Base-by-base conservation (phyloP, 2,113 vertebrate species). In the Tragelaphus imberbis region DNA sequence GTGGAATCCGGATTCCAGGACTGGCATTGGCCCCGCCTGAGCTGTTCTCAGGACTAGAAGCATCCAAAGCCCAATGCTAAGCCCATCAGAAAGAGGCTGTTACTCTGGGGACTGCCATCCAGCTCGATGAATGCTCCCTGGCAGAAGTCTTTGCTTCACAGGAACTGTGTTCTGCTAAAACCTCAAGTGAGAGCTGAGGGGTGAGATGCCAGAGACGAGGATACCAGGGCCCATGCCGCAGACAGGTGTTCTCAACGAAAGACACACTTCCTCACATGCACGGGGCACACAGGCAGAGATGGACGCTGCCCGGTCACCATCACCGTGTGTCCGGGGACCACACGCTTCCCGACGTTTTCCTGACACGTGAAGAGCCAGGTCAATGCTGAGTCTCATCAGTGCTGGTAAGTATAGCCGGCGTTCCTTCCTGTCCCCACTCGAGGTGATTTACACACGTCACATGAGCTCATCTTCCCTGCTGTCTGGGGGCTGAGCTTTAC, bases 201-300 rank as follows among this genome's bases (percentile, higher is more conserved):
- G 27, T 14, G 47, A 13, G 30, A 25, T 17, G 14, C 0, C 0
- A 40, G 55, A 2, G n/a, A 2, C 6, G 2, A 1, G 2, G 40
- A 1, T 3, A 1, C 9, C 0, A 1, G 0, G 51, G 44, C 56
- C 10, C 1, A n/a, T n/a, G n/a, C n/a, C n/a, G 7, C 27, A 5
- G 49, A 2, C 12, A 12, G 16, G 8, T 0, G 0, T 28, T 36
- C 33, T 5, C 28, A 0, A 0, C 1, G 0, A 15, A 10, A 65
- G 84, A 19, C 28, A 9, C 23, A 3, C n/a, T 4, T 30, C 14
- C 27, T 65, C 10, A 25, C 40, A 2, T 12, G 8, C 1, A 0
- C 27, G 0, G 21, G 21, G 33, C 21, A 2, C 33, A 3, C 13
- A 12, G 0, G 44, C 75, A 17, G 23, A 10, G 12, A 2, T 2